Evolutionary conservation across 2,113 vertebrate genomes (phyloP).

Genomic region (Microcebus murinus): DNA sequence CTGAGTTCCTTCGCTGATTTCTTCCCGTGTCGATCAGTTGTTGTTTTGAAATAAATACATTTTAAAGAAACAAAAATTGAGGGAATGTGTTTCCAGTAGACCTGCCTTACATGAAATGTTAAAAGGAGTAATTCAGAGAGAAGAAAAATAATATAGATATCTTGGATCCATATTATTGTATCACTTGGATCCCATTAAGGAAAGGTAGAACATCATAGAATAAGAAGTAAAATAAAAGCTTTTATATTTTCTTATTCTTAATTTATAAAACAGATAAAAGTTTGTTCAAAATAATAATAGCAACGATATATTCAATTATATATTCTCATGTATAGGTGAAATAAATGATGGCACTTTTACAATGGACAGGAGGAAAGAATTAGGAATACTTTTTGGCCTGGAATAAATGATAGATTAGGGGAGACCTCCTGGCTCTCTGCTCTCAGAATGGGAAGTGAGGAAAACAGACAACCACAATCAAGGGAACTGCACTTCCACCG

Average conservation of each 20-base stretch:
- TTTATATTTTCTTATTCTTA: background rate
- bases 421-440: no score
- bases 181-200: background rate
- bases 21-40: no score
- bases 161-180: no score
- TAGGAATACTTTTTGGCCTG: background rate
- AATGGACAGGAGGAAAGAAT: background rate
- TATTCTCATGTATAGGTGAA: background rate
- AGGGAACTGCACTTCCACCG: no score
- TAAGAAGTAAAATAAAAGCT: background rate
- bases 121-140: background rate
- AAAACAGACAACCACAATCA: no score
- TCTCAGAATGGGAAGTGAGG: no score
- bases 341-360: background rate
- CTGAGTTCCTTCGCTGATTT: no score
- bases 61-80: background rate
- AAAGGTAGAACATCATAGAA: background rate
- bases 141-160: background rate
- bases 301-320: background rate
- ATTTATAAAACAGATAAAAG: background rate
- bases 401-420: no score
- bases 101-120: background rate
- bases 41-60: no score
- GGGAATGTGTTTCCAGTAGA: background rate
- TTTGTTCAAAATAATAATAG: background rate